Evolutionary conservation across 37 sponge, comb jelly and placozoan genomes (phyloP).

Genomic region (Ianthella basta): DNA sequence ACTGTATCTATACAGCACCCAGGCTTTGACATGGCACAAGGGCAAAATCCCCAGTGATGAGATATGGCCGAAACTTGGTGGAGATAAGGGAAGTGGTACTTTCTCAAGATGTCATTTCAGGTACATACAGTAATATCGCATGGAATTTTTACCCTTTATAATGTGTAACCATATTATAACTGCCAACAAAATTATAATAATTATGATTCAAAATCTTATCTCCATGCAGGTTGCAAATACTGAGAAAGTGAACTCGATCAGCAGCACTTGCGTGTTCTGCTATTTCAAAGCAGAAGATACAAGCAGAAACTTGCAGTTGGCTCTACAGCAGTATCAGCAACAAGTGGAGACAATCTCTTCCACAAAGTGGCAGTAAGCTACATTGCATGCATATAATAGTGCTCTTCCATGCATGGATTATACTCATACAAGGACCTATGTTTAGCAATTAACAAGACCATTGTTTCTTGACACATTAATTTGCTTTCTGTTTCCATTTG

Average conservation of each 20-base stretch:
- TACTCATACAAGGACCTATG: background rate
- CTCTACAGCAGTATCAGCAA: constrained; percentile 14
- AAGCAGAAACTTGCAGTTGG: constrained; percentile 38
- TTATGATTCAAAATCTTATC: too few species aligned
- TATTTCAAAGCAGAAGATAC: constrained; percentile 40
- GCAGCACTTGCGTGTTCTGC: constrained; percentile 46
- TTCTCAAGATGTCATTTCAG: constrained; percentile 59
- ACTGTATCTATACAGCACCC: background rate
- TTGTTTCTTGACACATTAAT: too few species aligned
- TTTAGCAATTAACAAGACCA: background rate
- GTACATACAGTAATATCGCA: too few species aligned
- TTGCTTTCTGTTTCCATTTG: background rate
- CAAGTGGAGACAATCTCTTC: background rate
- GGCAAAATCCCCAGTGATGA: constrained; percentile 46
- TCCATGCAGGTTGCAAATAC: too few species aligned
- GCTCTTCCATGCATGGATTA: background rate
- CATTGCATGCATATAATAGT: background rate
- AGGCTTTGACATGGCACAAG: constrained; percentile 49
- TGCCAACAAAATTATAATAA: too few species aligned
- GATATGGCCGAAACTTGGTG: constrained; percentile 57
- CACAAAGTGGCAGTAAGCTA: constrained; percentile 39
- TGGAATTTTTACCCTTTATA: too few species aligned
- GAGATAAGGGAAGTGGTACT: constrained; percentile 48
- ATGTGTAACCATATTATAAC: too few species aligned
- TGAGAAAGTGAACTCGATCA: constrained; percentile 30